Conservation (phyloP, 2,888 invertebrate genomes). For the Eupithecia subumbrata region DNA sequence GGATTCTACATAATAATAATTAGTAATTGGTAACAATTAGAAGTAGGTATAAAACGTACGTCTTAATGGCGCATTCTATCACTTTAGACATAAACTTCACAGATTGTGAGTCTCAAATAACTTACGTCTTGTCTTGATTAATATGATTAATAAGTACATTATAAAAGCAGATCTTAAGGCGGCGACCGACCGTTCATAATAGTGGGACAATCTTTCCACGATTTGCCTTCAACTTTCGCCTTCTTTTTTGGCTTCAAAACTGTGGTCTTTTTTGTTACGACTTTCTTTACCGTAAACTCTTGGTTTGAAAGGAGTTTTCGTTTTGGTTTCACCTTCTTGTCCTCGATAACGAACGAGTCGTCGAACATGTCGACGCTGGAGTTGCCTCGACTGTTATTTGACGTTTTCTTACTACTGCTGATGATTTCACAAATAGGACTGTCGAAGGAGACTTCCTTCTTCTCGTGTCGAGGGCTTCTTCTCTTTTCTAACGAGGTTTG, state of each 20-base stretch:
- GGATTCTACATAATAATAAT: not conserved
- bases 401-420: constrained; percentile 49
- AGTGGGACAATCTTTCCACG: constrained; percentile 70
- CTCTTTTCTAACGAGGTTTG: constrained; percentile 71
- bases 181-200: constrained; percentile 72
- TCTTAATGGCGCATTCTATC: constrained; percentile 4
- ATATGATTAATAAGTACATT: constrained; percentile 27
- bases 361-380: constrained; percentile 77
- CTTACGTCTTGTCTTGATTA: constrained; percentile 26
- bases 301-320: constrained; percentile 66
- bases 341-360: constrained; percentile 70
- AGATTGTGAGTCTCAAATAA: constrained; percentile 16
- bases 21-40: not conserved
- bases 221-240: constrained; percentile 49
- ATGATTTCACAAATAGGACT: constrained; percentile 70
- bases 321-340: constrained; percentile 67
- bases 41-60: constrained; percentile 7
- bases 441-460: constrained; percentile 69
- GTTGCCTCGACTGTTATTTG: constrained; percentile 51
- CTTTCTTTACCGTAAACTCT: constrained; percentile 66
- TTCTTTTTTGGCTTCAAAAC: constrained; percentile 44
- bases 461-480: constrained; percentile 48
- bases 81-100: constrained; percentile 16
- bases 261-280: constrained; percentile 68
- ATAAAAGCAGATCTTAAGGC: constrained; percentile 51